Evolutionary conservation across 1,140 invertebrate species (phyloP), one percentile per base, ranked within the genome.

Genomic region (Caenorhabditis inopinata): DNA sequence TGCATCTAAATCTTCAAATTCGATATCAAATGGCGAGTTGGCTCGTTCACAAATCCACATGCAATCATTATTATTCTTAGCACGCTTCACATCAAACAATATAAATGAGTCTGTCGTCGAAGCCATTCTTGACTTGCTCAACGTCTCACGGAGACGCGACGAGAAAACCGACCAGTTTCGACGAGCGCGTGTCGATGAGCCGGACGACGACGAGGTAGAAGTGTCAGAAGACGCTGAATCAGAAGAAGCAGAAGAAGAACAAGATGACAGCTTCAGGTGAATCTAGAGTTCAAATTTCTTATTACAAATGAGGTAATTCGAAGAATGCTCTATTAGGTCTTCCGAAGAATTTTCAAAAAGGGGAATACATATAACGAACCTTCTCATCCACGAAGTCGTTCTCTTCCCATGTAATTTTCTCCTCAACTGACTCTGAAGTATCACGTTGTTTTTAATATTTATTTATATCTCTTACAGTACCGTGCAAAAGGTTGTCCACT

Each of bases 161-260:
- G 58, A 74, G n/a, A 79, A 48, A 74, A 74, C 47, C n/a, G 45
- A 47, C 78, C 78, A 79, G 27, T 74, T 74, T 14, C 48, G 58
- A 48, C 58, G 78, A 29, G 78, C 68, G 35, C 75, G 75, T 32
- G 21, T 51, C 38, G 58, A 68, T 38, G 58, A 68, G 11, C 32
- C 32, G 14, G 58, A 29, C 11, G 58, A 68, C 3, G 58, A 68
- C 11, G 58, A 18, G 32, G 58, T 29, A n/a, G 51, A 58, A 5
- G 51, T 32, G n/a, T n/a, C n/a, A 58, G 27, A 32, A 1, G 51
- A 9, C 25, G 46, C 18, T 4, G 51, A 58, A 23, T 58, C 51
- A 32, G 35, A 9, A 29, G 51, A 58, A 32, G 1, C 58, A 68
- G 32, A 68, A 38, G 58, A 68, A 21, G 32, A 18, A 21, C 58